Base-by-base conservation (phyloP, 2,113 vertebrate species). In the Hyla sarda region DNA sequence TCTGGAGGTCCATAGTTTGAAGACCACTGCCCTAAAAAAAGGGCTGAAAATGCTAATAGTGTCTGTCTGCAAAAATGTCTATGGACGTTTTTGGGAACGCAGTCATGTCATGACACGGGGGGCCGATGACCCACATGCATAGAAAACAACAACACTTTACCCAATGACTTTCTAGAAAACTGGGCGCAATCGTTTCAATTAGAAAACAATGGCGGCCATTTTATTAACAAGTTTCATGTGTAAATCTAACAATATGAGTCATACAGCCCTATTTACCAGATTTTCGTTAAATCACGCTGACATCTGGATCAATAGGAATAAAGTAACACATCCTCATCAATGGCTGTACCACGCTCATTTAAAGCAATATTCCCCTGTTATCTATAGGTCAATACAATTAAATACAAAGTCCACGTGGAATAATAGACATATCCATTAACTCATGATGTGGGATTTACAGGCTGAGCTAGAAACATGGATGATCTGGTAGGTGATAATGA, bases 251-350 rank as follows among this genome's bases (percentile, higher is more conserved):
- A 34, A 19, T 34, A 19, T 69, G 30, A 69, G 30, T 69, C 30
- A 32, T 69, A 34, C 65, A 69, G 30, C 14, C 16, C 62, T 32
- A 65, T 30, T 25, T 21, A 65, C 11, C 25, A 62, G 8, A 65
- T 65, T 16, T 30, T 17, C 12, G 4, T 30, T 65, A 34, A 19
- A 69, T 69, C 65, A 21, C 30, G 1, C 65, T 69, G 65, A 69
- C 65, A 34, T 34, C 16, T 7, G 30, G 30, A 34, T 69, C 65
- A 32, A 34, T 69, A 69, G 0, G 30, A 69, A 34, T 14, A 34
- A 69, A 69, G 65, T 69, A 52, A 50, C 47, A 52, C 47, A 19
- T 50, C 21, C 45, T 75, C n/a, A 76, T 76, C 73, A 50, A 52
- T 30, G 25, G 6, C 73, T 48, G 73, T 12, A 50, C 25, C 12